Conservation (phyloP, 2,113 vertebrate species). For the Gambusia holbrooki region DNA sequence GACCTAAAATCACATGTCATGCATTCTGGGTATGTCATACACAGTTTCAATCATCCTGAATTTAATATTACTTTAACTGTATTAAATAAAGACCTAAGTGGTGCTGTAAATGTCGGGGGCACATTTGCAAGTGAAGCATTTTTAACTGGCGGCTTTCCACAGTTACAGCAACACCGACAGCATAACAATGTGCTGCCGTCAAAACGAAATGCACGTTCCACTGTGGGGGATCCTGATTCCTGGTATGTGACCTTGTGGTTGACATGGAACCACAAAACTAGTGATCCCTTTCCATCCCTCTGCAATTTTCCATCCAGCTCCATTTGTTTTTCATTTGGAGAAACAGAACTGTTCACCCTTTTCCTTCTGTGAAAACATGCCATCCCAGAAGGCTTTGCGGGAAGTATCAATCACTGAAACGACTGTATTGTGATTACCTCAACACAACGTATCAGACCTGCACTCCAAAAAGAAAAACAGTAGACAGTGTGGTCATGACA, state of each 20-base stretch:
- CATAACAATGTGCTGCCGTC: constrained; percentile 50
- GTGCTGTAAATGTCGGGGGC: constrained; percentile 20
- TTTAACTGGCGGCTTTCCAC: constrained; percentile 60
- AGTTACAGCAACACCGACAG: constrained; percentile 49
- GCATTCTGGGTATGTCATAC: constrained; percentile 40
- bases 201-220: constrained; percentile 55
- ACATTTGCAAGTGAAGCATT: constrained; percentile 38
- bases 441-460: constrained; percentile 47
- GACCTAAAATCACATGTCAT: constrained; percentile 40
- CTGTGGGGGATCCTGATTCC: constrained; percentile 70
- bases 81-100: not conserved
- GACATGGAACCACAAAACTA: constrained; percentile 71
- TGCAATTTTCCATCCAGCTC: constrained; percentile 69
- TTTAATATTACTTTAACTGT: constrained; percentile 1
- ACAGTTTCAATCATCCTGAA: not conserved
- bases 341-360: constrained; percentile 72
- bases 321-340: constrained; percentile 76
- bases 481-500: constrained; percentile 46
- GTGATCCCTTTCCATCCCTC: constrained; percentile 67
- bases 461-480: constrained; percentile 60
- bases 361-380: constrained; percentile 74
- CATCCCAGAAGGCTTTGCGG: constrained; percentile 69
- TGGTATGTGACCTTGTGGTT: constrained; percentile 76
- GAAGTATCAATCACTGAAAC: constrained; percentile 74
- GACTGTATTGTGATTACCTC: constrained; percentile 65